Percentiles rank a stretch among this genome's conserved stretches.
Evolutionary conservation across 2,113 vertebrate genomes (phyloP).

Genomic region (Gracilinanus agilis): DNA sequence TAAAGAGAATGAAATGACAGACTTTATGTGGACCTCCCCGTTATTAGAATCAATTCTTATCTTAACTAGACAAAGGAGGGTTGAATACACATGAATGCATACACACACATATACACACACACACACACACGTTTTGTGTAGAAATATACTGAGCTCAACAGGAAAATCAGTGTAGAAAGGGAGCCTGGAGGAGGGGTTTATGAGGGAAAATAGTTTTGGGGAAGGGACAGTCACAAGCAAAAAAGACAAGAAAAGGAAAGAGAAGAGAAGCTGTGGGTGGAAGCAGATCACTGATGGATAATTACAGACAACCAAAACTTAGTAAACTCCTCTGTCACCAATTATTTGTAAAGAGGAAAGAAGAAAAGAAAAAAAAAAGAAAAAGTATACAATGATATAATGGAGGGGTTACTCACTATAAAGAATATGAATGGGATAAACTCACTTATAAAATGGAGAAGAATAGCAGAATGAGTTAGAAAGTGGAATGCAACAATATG

Average conservation of each 20-base stretch:
- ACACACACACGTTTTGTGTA: background rate
- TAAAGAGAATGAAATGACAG: background rate
- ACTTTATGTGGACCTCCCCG: background rate
- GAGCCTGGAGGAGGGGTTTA: background rate
- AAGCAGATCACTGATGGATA: background rate
- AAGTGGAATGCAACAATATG: background rate
- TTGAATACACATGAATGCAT: background rate
- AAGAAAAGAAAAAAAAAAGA: background rate
- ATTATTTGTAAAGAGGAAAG: background rate
- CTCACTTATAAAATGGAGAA: background rate
- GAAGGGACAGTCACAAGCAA: background rate
- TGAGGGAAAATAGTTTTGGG: background rate
- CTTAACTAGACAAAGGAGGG: background rate
- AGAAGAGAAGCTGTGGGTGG: background rate
- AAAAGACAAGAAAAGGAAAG: background rate
- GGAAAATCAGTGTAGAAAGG: background rate
- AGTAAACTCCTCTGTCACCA: background rate
- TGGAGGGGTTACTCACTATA: background rate
- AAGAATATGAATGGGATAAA: background rate
- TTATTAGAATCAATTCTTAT: background rate
- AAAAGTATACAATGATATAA: background rate
- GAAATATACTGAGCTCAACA: background rate
- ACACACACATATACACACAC: background rate
- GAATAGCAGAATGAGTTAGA: background rate
- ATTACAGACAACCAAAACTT: background rate